Evolutionary conservation across 2,888 invertebrate species (phyloP).

Genomic region (Buathra laborator): DNA sequence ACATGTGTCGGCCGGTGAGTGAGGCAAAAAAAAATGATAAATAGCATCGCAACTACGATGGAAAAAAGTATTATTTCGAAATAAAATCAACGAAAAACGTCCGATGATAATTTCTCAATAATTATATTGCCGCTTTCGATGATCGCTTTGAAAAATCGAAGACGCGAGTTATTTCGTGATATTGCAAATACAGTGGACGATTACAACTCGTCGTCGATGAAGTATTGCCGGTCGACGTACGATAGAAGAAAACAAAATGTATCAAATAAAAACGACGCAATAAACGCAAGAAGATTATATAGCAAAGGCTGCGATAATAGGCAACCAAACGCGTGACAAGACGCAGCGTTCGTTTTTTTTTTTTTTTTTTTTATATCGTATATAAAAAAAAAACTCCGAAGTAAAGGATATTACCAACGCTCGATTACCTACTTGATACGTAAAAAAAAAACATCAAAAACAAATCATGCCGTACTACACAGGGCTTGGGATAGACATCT

Average conservation of each 20-base stretch:
- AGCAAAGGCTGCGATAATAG: constrained; percentile 28
- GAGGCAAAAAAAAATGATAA: constrained; percentile 29
- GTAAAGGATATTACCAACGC: constrained; percentile 25
- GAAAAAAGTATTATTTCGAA: neutral
- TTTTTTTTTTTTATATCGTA: constrained; percentile 18
- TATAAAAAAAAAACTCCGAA: constrained; percentile 31
- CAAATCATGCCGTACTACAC: constrained; percentile 59
- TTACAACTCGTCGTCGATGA: constrained; percentile 24
- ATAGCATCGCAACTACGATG: constrained; percentile 7
- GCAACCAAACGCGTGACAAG: constrained; percentile 36
- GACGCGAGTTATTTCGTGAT: constrained; percentile 27
- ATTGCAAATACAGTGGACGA: constrained; percentile 8
- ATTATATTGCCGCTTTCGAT: neutral
- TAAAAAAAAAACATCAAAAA: constrained; percentile 47
- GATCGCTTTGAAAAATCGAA: constrained; percentile 16
- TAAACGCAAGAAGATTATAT: constrained; percentile 1
- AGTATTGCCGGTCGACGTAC: constrained; percentile 14
- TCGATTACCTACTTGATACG: constrained; percentile 53
- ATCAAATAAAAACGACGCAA: neutral
- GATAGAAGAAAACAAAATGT: neutral
- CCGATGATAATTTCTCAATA: neutral
- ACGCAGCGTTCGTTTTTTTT: constrained; percentile 26
- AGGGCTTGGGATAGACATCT: constrained; percentile 42
- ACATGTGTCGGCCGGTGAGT: neutral
- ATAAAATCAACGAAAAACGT: neutral